Conservation (phyloP, 2,113 vertebrate genomes). For the Centropristis striata region DNA sequence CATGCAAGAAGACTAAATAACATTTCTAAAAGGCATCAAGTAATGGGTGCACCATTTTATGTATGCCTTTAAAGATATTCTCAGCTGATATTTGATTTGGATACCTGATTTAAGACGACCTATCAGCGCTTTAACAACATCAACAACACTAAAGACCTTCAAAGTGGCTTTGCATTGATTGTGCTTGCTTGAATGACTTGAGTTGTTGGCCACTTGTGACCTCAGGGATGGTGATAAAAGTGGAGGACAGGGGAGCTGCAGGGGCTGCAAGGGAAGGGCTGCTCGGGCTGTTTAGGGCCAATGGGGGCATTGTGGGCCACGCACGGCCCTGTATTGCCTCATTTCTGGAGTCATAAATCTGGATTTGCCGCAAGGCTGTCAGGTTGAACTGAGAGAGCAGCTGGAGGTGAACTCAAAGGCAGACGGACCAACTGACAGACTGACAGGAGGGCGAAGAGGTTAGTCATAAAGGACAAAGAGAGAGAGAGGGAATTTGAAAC, state of each 20-base stretch:
- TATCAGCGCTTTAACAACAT: constrained; percentile 67
- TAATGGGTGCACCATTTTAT: constrained; percentile 45
- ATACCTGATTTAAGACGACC: constrained; percentile 58
- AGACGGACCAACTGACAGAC: constrained; percentile 51
- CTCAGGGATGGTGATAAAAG: constrained; percentile 59
- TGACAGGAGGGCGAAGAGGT: constrained; percentile 40
- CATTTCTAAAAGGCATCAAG: constrained; percentile 40
- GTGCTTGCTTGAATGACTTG: constrained; percentile 69
- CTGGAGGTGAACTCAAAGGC: constrained; percentile 78
- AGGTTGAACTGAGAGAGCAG: constrained; percentile 72
- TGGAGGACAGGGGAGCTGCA: constrained; percentile 1
- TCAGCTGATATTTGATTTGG: constrained; percentile 72
- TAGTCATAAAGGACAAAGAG: constrained; percentile 47
- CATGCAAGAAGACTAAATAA: constrained; percentile 45
- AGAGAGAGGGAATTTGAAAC: constrained; percentile 34
- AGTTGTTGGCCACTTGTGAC: constrained; percentile 69
- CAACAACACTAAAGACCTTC: constrained; percentile 67
- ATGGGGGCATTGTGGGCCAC: constrained; percentile 42
- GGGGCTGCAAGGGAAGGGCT: constrained; percentile 28
- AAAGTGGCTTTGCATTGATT: constrained; percentile 76
- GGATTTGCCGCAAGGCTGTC: constrained; percentile 54
- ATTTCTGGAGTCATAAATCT: constrained; percentile 78
- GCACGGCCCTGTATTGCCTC: constrained; percentile 45
- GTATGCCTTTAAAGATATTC: constrained; percentile 62
- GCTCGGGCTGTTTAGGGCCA: constrained; percentile 45